phyloP scores from a whole-genome alignment of 1,140 invertebrate species.

The Cydia splendana region DNA sequence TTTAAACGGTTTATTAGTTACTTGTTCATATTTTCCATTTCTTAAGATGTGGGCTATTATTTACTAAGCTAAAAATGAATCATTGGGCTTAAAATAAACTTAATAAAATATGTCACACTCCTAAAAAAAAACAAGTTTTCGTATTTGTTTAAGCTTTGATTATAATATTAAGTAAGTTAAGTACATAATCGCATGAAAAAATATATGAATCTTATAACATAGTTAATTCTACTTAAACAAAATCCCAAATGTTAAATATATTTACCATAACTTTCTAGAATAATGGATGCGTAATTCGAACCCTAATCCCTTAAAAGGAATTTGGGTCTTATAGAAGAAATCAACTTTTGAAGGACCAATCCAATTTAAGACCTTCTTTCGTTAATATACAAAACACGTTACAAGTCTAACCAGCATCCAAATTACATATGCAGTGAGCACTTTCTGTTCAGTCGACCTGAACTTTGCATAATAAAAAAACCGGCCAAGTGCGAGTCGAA shows the following conservation, averaged over 20 bases:
- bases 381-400: conserved; percentile 10
- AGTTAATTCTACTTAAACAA: neutral
- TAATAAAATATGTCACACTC: too few relatives aligned
- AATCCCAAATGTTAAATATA: neutral
- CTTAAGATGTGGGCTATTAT: neutral
- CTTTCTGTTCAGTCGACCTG: conserved; percentile 17
- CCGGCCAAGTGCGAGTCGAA: too few relatives aligned
- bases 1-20: neutral
- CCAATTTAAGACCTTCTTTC: neutral
- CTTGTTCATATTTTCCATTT: neutral
- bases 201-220: too few relatives aligned
- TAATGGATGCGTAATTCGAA: conserved; percentile 11
- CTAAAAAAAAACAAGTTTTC: too few relatives aligned
- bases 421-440: conserved; percentile 16
- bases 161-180: too few relatives aligned
- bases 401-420: conserved; percentile 10
- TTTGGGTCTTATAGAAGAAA: neutral
- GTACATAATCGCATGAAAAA: too few relatives aligned
- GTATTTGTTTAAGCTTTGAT: too few relatives aligned
- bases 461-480: conserved; percentile 20
- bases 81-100: neutral
- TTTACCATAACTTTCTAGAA: neutral
- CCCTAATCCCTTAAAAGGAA: neutral
- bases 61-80: neutral
- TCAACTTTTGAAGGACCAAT: neutral